phyloP scores from a whole-genome alignment of 2,113 vertebrate species.

The Plotosus lineatus region DNA sequence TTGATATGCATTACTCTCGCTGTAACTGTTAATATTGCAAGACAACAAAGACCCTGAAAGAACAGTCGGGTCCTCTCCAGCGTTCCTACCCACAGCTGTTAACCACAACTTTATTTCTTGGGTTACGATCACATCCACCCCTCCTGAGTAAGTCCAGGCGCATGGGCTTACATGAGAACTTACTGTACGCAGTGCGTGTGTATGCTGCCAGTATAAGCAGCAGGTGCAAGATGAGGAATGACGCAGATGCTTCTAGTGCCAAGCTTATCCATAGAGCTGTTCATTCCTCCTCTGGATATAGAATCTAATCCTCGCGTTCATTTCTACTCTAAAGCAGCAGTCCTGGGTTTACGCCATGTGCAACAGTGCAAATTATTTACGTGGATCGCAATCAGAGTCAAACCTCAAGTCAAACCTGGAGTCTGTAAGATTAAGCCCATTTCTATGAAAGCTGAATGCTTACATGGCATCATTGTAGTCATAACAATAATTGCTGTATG shows the following conservation, averaged over 20 bases:
- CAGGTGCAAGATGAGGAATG: slow-evolving; percentile 22
- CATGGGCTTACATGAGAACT: slow-evolving; percentile 8
- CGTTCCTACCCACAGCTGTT: slow-evolving; percentile 37
- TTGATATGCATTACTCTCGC: neutral
- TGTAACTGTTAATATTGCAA: slow-evolving; percentile 1
- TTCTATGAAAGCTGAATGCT: too few species aligned
- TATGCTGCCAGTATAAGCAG: slow-evolving; percentile 11
- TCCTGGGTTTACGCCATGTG: neutral
- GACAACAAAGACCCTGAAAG: slow-evolving; percentile 53
- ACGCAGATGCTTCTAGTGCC: slow-evolving; percentile 5
- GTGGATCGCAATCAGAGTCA: too few species aligned
- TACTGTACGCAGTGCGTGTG: neutral
- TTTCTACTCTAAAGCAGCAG: neutral
- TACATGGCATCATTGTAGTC: neutral
- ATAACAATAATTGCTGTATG: neutral
- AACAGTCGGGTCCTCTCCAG: slow-evolving; percentile 38
- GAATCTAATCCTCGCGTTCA: neutral
- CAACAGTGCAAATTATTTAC: neutral
- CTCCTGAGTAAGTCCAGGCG: neutral
- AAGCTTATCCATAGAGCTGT: slow-evolving; percentile 11
- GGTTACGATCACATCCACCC: slow-evolving; percentile 43
- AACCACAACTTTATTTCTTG: slow-evolving; percentile 44
- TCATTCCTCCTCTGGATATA: slow-evolving; percentile 1
- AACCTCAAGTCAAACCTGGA: too few species aligned
- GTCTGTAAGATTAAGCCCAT: too few species aligned